These are phyloP conservation scores for Tenrec ecaudatus DNA, from an alignment of 2,113 vertebrate genomes.

Conservation along the genomic window DNA sequence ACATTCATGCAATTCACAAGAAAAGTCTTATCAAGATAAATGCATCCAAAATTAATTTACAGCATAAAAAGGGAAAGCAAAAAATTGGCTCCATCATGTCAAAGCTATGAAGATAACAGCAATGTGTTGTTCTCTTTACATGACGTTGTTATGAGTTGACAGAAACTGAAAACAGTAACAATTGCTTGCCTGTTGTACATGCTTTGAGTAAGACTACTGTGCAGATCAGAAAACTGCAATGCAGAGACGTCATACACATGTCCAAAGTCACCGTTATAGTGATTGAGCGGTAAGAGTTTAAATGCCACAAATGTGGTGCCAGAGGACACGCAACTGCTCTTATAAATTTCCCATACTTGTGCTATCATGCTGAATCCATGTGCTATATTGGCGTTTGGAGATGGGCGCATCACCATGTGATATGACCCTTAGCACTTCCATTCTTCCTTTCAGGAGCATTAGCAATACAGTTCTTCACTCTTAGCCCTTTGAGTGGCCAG, in stretches of 20 bases:
- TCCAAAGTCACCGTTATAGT: not conserved
- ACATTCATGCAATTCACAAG: too few species aligned
- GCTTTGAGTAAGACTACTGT: not conserved
- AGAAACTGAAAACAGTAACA: not conserved
- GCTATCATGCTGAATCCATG: not conserved
- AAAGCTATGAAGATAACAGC: not conserved
- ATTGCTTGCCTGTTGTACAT: not conserved
- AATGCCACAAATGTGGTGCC: not conserved
- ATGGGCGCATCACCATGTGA: not conserved
- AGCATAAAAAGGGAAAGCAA: too few species aligned
- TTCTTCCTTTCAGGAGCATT: not conserved
- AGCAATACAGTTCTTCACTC: not conserved
- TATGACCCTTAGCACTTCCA: not conserved
- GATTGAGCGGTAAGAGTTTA: not conserved
- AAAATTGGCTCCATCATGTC: too few species aligned
- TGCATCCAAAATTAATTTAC: too few species aligned
- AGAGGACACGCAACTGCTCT: not conserved
- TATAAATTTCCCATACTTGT: not conserved
- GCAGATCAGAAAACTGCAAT: not conserved
- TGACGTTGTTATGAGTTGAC: not conserved
- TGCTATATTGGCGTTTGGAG: not conserved
- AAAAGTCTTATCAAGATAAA: too few species aligned
- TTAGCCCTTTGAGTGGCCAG: not conserved
- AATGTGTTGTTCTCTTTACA: not conserved
- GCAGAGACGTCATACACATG: not conserved